Conservation (phyloP, 2,888 invertebrate species). For the Tiphia femorata region DNA sequence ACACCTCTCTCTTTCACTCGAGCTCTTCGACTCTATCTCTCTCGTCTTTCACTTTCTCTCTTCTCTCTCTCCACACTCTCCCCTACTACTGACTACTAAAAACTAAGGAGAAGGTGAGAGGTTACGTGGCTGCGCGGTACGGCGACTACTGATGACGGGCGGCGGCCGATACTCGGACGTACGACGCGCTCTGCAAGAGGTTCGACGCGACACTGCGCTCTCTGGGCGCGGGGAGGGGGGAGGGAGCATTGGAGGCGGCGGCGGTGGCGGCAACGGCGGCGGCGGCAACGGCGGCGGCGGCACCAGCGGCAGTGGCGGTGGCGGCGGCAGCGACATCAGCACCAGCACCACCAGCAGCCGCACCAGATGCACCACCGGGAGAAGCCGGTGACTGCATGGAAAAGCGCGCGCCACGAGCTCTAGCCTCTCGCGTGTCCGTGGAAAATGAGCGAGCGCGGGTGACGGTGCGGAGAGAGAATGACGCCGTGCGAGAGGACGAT, state of each 20-base stretch:
- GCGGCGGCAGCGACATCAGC: constrained; percentile 52
- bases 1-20: constrained; percentile 18
- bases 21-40: constrained; percentile 15
- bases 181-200: constrained; percentile 69
- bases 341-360: constrained; percentile 54
- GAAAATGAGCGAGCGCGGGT: too few relatives aligned
- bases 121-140: constrained; percentile 67
- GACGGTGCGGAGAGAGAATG: too few relatives aligned
- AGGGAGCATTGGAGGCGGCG: constrained; percentile 36
- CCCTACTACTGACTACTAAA: constrained; percentile 67
- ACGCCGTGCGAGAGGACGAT: too few relatives aligned
- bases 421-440: too few relatives aligned
- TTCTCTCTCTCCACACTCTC: constrained; percentile 41
- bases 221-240: constrained; percentile 59
- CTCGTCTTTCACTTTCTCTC: constrained; percentile 26
- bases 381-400: too few relatives aligned
- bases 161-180: constrained; percentile 67
- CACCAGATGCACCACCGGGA: constrained; percentile 16
- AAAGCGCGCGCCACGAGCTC: too few relatives aligned
- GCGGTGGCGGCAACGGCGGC: constrained; percentile 32
- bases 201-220: constrained; percentile 69
- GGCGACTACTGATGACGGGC: constrained; percentile 68
- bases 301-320: constrained; percentile 66
- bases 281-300: constrained; percentile 73
- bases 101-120: constrained; percentile 66